Conservation (phyloP, 2,888 invertebrate genomes). For the Callinectes sapidus region DNA sequence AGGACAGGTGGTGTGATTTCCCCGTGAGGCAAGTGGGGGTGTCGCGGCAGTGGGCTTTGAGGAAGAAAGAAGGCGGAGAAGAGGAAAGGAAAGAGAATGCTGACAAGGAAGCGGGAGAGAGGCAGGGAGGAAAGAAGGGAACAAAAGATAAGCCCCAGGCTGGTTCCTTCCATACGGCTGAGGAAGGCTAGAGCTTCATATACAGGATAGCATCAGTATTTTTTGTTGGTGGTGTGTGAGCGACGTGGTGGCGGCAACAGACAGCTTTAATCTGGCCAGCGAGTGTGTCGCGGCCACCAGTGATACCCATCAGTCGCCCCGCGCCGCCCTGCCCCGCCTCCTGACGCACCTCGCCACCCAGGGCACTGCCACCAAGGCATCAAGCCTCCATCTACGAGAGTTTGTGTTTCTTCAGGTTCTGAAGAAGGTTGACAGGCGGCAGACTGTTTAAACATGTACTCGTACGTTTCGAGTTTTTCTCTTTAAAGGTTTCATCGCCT, state of each 20-base stretch:
- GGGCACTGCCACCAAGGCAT: background rate
- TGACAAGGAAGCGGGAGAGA: background rate
- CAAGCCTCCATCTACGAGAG: background rate
- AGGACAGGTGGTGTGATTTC: slow-evolving; percentile 35
- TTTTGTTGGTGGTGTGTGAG: slow-evolving; percentile 11
- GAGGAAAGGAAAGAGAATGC: background rate
- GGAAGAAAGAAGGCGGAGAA: slow-evolving; percentile 15
- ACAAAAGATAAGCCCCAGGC: slow-evolving; percentile 15
- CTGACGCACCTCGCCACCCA: background rate
- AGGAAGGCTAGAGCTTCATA: slow-evolving; percentile 18
- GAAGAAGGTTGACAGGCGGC: background rate
- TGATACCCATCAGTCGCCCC: slow-evolving; percentile 12
- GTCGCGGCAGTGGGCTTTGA: slow-evolving; percentile 30
- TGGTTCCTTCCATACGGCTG: slow-evolving; percentile 11
- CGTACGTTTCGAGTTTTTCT: background rate
- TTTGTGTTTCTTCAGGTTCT: background rate
- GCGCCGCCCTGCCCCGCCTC: slow-evolving; percentile 9
- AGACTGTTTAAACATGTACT: background rate
- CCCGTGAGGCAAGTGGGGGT: slow-evolving; percentile 14
- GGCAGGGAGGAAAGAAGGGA: slow-evolving; percentile 3
- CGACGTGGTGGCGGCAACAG: slow-evolving; percentile 19
- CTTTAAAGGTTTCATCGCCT: background rate
- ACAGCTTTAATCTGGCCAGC: slow-evolving; percentile 32
- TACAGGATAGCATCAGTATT: slow-evolving; percentile 28
- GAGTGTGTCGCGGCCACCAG: background rate